These are phyloP conservation scores for Leptopilina myrica DNA, from an alignment of 2,888 invertebrate species.

Conservation along the genomic window DNA sequence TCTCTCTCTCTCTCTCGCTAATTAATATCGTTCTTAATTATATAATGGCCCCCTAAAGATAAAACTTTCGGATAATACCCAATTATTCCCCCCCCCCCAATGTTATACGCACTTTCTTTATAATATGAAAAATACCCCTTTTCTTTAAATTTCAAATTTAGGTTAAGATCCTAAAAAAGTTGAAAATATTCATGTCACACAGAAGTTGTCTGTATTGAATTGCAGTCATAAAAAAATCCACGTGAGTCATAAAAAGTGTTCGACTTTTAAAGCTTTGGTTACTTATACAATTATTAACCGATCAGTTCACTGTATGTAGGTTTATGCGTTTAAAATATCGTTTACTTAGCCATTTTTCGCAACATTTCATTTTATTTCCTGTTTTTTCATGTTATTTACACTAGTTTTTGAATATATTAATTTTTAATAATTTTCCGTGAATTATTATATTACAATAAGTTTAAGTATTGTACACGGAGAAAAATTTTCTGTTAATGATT, in stretches of 20 bases:
- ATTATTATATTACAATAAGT: too few relatives aligned
- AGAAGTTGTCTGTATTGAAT: constrained; percentile 28
- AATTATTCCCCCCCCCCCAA: too few relatives aligned
- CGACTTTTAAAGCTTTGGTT: constrained; percentile 21
- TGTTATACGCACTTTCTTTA: not conserved
- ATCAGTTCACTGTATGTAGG: constrained; percentile 10
- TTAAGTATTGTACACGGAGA: too few relatives aligned
- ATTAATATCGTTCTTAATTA: constrained; percentile 9
- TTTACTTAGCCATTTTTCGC: not conserved
- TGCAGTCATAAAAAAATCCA: constrained; percentile 27
- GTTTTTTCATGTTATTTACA: too few relatives aligned
- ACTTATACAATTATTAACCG: constrained; percentile 20
- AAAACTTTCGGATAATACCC: too few relatives aligned
- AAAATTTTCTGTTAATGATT: too few relatives aligned
- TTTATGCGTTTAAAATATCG: constrained; percentile 30
- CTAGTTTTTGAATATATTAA: too few relatives aligned
- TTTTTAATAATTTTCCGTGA: too few relatives aligned
- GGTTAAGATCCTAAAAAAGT: constrained; percentile 16
- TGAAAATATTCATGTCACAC: constrained; percentile 24
- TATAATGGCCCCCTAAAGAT: not conserved
- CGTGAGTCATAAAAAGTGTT: constrained; percentile 26
- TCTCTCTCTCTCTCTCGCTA: too few relatives aligned
- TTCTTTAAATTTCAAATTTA: not conserved
- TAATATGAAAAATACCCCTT: too few relatives aligned
- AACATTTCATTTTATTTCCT: too few relatives aligned